These are phyloP conservation scores for Epizoanthus rinbou DNA, from an alignment of 92 coral and sea anemone species.

Conservation along the genomic window DNA sequence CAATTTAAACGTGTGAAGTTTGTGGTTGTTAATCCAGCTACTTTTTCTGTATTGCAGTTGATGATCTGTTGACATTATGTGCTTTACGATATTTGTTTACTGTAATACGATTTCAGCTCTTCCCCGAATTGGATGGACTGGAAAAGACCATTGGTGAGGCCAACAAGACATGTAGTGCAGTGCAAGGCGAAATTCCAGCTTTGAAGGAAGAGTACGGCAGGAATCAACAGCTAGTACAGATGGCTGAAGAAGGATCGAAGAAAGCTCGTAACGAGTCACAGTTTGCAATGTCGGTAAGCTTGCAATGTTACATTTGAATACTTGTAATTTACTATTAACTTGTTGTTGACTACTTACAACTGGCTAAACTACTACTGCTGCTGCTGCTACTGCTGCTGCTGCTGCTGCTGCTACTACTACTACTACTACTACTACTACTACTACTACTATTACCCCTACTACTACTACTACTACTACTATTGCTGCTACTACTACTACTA, in stretches of 20 bases:
- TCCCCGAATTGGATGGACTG: constrained; percentile 56
- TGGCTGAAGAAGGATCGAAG: constrained; percentile 61
- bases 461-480: too few relatives aligned
- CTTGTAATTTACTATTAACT: neutral
- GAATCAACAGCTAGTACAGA: constrained; percentile 62
- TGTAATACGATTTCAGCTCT: constrained; percentile 44
- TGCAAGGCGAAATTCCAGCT: constrained; percentile 59
- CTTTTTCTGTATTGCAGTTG: neutral
- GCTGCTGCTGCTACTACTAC: too few relatives aligned
- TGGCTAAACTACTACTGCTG: too few relatives aligned
- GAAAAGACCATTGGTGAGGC: constrained; percentile 70
- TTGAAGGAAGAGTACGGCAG: constrained; percentile 66
- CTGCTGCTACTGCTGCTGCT: too few relatives aligned
- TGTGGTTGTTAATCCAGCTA: neutral
- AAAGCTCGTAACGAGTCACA: constrained; percentile 72
- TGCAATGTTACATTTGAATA: neutral
- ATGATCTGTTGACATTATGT: neutral
- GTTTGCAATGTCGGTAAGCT: constrained; percentile 62
- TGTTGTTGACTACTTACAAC: neutral
- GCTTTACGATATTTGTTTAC: neutral
- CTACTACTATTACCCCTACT: too few relatives aligned
- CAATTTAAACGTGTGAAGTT: too few relatives aligned
- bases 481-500: too few relatives aligned
- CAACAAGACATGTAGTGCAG: constrained; percentile 48
- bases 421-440: too few relatives aligned